phyloP scores from a whole-genome alignment of 2,113 vertebrate species.

The Tor tambroides region DNA sequence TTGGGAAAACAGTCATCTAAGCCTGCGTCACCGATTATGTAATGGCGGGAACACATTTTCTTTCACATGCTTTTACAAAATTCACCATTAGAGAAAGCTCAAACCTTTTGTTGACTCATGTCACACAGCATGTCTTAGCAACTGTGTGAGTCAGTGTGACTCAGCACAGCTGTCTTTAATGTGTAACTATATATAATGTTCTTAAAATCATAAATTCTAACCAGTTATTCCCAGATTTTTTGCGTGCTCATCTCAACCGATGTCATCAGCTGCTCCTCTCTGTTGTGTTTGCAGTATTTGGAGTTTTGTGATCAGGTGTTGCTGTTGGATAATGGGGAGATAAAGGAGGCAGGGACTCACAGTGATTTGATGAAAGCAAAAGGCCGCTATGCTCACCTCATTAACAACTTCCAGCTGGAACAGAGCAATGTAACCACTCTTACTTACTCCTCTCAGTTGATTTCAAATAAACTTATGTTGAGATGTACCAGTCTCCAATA shows the following conservation, averaged over 20 bases:
- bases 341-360: slow-evolving; percentile 81
- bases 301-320: slow-evolving; percentile 85
- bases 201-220: background rate
- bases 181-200: background rate
- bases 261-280: slow-evolving; percentile 14
- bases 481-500: background rate
- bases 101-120: slow-evolving; percentile 13
- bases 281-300: slow-evolving; percentile 73
- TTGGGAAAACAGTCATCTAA: background rate
- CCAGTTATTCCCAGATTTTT: background rate
- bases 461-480: background rate
- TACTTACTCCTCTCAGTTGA: background rate
- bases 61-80: background rate
- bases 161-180: slow-evolving; percentile 28
- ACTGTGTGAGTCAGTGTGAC: background rate
- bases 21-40: background rate
- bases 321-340: slow-evolving; percentile 79
- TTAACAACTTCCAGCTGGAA: slow-evolving; percentile 74
- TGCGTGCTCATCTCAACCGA: background rate
- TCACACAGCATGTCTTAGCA: background rate
- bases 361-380: slow-evolving; percentile 71
- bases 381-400: slow-evolving; percentile 77
- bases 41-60: background rate
- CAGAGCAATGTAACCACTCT: slow-evolving; percentile 70
- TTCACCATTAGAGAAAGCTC: background rate